phyloP scores from a whole-genome alignment of 1,140 invertebrate species.

The Pachypeltis micranthus region DNA sequence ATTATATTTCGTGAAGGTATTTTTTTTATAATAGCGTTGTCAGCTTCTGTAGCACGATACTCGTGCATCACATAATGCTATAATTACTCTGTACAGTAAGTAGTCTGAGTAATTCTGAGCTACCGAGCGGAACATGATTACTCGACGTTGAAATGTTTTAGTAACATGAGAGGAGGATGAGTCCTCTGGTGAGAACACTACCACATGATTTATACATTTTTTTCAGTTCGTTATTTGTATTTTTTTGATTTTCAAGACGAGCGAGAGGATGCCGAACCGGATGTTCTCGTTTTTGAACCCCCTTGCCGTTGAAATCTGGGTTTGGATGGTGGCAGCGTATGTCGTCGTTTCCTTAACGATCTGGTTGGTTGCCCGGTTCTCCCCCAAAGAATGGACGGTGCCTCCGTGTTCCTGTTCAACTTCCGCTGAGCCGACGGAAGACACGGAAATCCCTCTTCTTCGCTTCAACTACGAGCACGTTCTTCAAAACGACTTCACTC shows the following conservation, averaged over 20 bases:
- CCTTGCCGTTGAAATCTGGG: conserved; percentile 70
- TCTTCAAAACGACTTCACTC: conserved; percentile 53
- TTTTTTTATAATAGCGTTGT: no score
- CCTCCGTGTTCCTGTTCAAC: not conserved
- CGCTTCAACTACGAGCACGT: conserved; percentile 23
- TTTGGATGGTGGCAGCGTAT: conserved; percentile 61
- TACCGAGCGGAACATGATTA: no score
- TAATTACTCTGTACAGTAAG: no score
- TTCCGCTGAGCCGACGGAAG: conserved; percentile 21
- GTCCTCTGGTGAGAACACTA: no score
- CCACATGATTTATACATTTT: no score
- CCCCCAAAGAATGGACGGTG: conserved; percentile 51
- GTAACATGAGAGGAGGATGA: no score
- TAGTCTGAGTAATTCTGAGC: no score
- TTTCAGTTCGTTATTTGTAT: conserved; percentile 1
- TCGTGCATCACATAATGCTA: no score
- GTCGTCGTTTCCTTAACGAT: conserved; percentile 62
- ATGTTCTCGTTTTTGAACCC: conserved; percentile 81
- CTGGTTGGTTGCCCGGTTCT: conserved; percentile 57
- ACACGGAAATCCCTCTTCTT: conserved; percentile 25
- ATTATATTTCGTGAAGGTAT: no score
- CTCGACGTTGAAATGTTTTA: no score
- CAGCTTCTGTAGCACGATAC: no score
- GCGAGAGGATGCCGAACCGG: conserved; percentile 57
- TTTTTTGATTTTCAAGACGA: conserved; percentile 38